Base-by-base conservation (phyloP, 2,797 vertebrate genomes). In the Gila robusta region DNA sequence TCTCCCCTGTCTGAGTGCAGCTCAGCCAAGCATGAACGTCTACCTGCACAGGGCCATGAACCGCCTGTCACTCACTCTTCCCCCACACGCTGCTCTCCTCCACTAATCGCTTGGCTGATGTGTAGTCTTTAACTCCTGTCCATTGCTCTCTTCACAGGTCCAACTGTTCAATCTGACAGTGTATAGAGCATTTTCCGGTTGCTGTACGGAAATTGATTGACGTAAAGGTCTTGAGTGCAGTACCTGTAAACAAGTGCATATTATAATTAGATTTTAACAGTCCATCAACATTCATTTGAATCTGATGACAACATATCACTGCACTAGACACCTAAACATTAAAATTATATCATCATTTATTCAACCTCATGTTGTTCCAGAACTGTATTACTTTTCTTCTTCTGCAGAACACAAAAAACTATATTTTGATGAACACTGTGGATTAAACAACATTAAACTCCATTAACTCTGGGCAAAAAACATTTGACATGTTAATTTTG, bases 41-140 rank as follows among this genome's bases (percentile, higher is more conserved):
- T 96, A 97, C 96, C 97, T 97, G 96, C 95, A 95, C 94, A 95
- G 95, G 94, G 92, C 96, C 94, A 92, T 89, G 94, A 94, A 95
- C 94, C 72, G 67, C 69, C 79, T 91, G 89, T 92, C 93, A 96
- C 94, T 93, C 94, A 92, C 94, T 95, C 95, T 87, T 94, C 94
- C 93, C 52, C 90, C 85, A 82, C 79, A 70, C 41, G 47, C 87
- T 88, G 91, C 92, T 88, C 91, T 92, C 94, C 92, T 93, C 89
- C 91, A 94, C 96, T 97, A 95, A 94, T 89, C 90, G 79, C 69
- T 79, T 49, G 64, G 84, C 56, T 78, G 78, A 78, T 87, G 83
- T 83, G 73, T 87, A 83, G 85, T 81, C 77, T 87, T 88, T 84
- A 86, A 76, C 85, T 87, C 74, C 82, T 85, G 80, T 80, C 81